Percentiles rank a stretch among this genome's conserved stretches.
phyloP scores from a whole-genome alignment of 2,113 vertebrate species.

The rat (Rattus norvegicus) region DNA sequence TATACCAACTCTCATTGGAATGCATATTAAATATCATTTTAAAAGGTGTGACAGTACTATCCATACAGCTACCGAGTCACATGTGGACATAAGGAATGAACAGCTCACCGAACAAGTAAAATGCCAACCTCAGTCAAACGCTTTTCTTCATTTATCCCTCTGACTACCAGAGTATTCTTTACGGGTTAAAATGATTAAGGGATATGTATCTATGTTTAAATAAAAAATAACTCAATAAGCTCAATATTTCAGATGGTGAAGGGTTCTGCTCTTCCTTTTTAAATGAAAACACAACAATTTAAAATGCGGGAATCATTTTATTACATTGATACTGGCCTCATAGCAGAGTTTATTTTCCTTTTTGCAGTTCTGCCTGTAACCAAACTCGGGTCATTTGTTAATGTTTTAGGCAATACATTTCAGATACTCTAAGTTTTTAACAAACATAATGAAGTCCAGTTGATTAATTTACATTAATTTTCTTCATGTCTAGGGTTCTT shows the following conservation, averaged over 20 bases:
- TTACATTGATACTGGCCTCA: slow-evolving; percentile 45
- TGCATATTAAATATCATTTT: neutral
- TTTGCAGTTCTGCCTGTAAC: slow-evolving; percentile 51
- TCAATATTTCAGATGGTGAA: neutral
- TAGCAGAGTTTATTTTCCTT: slow-evolving; percentile 52
- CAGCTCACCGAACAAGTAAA: neutral
- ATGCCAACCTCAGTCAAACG: neutral
- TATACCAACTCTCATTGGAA: neutral
- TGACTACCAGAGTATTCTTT: slow-evolving; percentile 20
- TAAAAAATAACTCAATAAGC: slow-evolving; percentile 71
- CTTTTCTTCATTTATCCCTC: neutral
- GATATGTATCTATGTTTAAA: slow-evolving; percentile 67
- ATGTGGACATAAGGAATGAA: neutral
- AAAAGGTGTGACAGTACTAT: neutral
- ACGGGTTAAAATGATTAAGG: slow-evolving; percentile 69
- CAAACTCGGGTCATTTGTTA: slow-evolving; percentile 59
- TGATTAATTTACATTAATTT: slow-evolving; percentile 64
- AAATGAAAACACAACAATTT: slow-evolving; percentile 52
- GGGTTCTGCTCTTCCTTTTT: slow-evolving; percentile 60
- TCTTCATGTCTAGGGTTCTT: slow-evolving; percentile 50
- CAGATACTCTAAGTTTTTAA: slow-evolving; percentile 55
- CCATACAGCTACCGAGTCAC: neutral
- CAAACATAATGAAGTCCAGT: slow-evolving; percentile 68
- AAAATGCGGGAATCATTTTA: slow-evolving; percentile 59
- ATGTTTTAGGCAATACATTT: slow-evolving; percentile 45